phyloP scores from a whole-genome alignment of 2,797 vertebrate species.

The Myotis findleyi region DNA sequence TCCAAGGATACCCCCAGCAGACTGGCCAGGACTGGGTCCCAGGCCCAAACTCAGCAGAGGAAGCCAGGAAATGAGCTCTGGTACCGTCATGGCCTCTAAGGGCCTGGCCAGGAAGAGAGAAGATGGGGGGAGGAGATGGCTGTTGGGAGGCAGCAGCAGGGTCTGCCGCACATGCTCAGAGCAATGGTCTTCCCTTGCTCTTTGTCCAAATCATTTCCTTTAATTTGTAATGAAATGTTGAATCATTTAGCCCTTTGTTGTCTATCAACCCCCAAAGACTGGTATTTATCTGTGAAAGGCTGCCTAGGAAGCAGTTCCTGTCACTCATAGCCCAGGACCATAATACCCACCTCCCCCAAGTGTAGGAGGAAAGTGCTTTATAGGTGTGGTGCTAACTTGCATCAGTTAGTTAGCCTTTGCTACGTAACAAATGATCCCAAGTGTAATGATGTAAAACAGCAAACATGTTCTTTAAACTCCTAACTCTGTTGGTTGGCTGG shows the following conservation, averaged over 20 bases:
- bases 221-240: fast-evolving
- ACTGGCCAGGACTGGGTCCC: background rate
- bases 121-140: fast-evolving
- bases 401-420: background rate
- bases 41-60: fast-evolving
- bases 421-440: background rate
- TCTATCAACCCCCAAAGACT: background rate
- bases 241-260: background rate
- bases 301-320: background rate
- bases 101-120: background rate
- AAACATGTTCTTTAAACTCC: background rate
- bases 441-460: too few relatives aligned
- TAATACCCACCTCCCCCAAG: background rate
- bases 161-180: background rate
- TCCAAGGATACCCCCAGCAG: too few relatives aligned
- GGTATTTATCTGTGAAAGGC: background rate
- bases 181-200: background rate
- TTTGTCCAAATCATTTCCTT: background rate
- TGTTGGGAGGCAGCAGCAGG: background rate
- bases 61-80: too few relatives aligned
- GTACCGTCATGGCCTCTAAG: fast-evolving
- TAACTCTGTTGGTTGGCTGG: background rate
- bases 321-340: background rate
- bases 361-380: background rate
- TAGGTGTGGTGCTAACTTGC: background rate